Conservation (phyloP, 2,113 vertebrate genomes). For the Proteles cristata region DNA sequence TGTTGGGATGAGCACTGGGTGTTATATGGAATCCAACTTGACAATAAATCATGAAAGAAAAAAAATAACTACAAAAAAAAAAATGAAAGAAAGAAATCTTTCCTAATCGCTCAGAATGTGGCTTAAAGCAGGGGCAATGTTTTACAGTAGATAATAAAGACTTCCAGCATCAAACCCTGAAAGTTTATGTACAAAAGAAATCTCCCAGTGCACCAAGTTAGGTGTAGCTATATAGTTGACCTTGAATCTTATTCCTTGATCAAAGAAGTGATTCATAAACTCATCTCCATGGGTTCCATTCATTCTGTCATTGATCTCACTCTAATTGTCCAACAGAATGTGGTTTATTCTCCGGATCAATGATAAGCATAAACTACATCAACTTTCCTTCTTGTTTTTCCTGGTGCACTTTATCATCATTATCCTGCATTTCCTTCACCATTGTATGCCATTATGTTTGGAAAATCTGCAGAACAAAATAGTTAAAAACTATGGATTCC, state of each 20-base stretch:
- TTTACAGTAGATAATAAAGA: neutral
- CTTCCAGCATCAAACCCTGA: neutral
- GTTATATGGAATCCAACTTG: too few relatives aligned
- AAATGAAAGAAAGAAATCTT: neutral
- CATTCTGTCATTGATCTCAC: neutral
- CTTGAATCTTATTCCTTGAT: neutral
- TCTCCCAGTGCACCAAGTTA: neutral
- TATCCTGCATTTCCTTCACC: neutral
- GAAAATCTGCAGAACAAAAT: neutral
- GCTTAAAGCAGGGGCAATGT: rapidly evolving
- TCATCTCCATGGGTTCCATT: neutral
- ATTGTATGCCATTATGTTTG: neutral
- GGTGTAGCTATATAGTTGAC: neutral
- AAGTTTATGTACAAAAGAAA: neutral
- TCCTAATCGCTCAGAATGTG: neutral
- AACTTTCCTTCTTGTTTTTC: neutral
- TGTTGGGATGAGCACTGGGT: too few relatives aligned
- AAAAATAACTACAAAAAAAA: too few relatives aligned
- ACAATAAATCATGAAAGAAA: too few relatives aligned
- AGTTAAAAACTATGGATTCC: neutral
- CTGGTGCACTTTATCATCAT: neutral
- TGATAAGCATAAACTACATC: neutral
- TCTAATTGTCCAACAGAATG: neutral
- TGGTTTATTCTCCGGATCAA: neutral
- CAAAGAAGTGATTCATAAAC: neutral